A percentile compares a stretch with the other conserved stretches of the same genome.
These are phyloP conservation scores for Neosilurus mollespiculum DNA, from an alignment of 2,797 vertebrate species.

Conservation along the genomic window DNA sequence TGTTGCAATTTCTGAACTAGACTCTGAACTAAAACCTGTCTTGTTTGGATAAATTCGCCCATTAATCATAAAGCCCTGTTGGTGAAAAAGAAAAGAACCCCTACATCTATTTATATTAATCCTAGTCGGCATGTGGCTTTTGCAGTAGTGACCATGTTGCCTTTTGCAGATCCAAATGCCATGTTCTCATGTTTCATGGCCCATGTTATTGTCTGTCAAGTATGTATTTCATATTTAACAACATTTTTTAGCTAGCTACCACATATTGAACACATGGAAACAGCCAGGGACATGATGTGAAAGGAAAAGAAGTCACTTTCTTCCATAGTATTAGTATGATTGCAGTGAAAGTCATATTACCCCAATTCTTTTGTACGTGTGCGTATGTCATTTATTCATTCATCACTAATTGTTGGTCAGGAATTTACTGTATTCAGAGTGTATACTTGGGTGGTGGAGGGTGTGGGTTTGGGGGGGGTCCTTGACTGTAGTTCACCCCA, in stretches of 20 bases:
- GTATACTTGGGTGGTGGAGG: not conserved
- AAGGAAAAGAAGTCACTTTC: conserved; percentile 57
- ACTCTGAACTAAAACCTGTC: conserved; percentile 6
- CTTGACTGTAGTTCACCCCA: not conserved
- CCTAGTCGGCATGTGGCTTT: conserved; percentile 46
- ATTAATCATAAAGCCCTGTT: conserved; percentile 39
- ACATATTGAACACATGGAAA: conserved; percentile 68
- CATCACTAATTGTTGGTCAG: not conserved
- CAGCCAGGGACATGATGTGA: conserved; percentile 46
- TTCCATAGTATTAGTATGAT: conserved; percentile 56
- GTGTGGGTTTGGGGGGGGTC: not conserved
- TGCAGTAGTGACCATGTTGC: conserved; percentile 62
- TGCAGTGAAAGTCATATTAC: conserved; percentile 50
- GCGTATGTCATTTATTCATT: not conserved
- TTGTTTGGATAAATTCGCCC: conserved; percentile 38
- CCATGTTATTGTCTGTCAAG: conserved; percentile 60
- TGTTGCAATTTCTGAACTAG: not conserved
- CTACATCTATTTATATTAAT: conserved; percentile 56
- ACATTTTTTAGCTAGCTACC: conserved; percentile 64
- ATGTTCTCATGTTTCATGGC: conserved; percentile 60
- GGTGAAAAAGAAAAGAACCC: conserved; percentile 45
- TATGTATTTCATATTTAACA: conserved; percentile 69
- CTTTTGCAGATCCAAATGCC: conserved; percentile 61
- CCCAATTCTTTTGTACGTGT: conserved; percentile 54
- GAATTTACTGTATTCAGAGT: not conserved